Conservation (phyloP, 2,113 vertebrate genomes). For the Nyctereutes procyonoides region DNA sequence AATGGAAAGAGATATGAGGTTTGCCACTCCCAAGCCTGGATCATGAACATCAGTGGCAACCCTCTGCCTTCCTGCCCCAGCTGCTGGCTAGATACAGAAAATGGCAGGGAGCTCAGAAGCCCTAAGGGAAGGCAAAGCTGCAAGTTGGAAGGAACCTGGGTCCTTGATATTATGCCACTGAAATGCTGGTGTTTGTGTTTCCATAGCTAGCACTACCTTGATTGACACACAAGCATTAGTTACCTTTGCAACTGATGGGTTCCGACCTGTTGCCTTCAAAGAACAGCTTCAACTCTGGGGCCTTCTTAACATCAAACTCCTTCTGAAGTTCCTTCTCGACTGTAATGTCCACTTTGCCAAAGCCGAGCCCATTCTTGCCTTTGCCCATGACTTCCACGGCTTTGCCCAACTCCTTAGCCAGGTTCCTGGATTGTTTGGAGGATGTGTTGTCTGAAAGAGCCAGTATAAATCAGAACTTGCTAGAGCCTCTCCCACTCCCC, state of each 20-base stretch:
- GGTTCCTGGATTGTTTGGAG: slow-evolving; percentile 85
- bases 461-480: not conserved
- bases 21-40: not conserved
- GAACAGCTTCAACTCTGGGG: slow-evolving; percentile 90
- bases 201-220: not conserved
- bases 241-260: slow-evolving; percentile 92
- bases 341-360: slow-evolving; percentile 90
- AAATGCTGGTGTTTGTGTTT: not conserved
- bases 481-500: not conserved
- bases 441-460: slow-evolving; percentile 88
- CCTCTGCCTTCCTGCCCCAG: not conserved
- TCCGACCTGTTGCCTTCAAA: slow-evolving; percentile 90
- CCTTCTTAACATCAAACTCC: slow-evolving; percentile 87
- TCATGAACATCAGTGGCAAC: rapidly evolving
- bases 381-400: slow-evolving; percentile 90
- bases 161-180: not conserved
- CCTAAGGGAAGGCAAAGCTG: not conserved
- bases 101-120: not conserved
- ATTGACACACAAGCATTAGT: not conserved
- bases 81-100: not conserved
- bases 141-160: not conserved
- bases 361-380: slow-evolving; percentile 87
- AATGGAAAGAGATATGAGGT: not conserved
- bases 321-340: slow-evolving; percentile 90
- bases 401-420: slow-evolving; percentile 88